Evolutionary conservation across 2,797 vertebrate genomes (phyloP), one percentile per base, ranked within the genome.

Genomic region (Enteromius paludinosus): DNA sequence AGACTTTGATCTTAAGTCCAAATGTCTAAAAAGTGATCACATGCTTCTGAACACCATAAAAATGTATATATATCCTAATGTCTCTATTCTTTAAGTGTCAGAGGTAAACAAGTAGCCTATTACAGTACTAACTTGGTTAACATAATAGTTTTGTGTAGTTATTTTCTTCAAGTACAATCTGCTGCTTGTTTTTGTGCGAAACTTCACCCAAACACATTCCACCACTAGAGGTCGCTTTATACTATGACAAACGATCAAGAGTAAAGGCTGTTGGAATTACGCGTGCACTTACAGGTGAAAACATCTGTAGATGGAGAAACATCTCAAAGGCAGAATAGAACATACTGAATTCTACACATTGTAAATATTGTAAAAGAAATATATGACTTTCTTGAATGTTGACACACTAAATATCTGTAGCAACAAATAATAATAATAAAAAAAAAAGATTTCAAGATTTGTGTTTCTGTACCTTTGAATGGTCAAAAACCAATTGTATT

Each of bases 201-300:
- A 38, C 18, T 20, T 10, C 52, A 23, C 3, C 9, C n/a, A 56
- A 56, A 33, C 4, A 38, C n/a, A 12, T 43, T 23, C 20, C 20
- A 68, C 20, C 65, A 68, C 35, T 68, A 68, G 65, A 68, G 20
- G 65, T 68, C 65, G 35, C 20, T 68, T 43, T 68, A 23, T 43
- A 43, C 38, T 43, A 15, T 7, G 35, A 38, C n/a, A 66, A 41
- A 38, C 9, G 35, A 11, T 59, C 11, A 25, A 59, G 1, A 66
- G 9, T 12, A 38, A 41, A 38, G 64, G 1, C 20, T 18, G 33
- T 66, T 66, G 11, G 64, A 20, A 66, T 35, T 17, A 35, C 7
- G 33, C 5, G 18, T 65, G 4, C 10, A 65, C 20, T 65, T 20
- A 20, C 30, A 20, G 30, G n/a, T 2, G 2, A 12, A 38, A 65